phyloP scores from a whole-genome alignment of 2,888 invertebrate species.

The Cephus nigrinus region DNA sequence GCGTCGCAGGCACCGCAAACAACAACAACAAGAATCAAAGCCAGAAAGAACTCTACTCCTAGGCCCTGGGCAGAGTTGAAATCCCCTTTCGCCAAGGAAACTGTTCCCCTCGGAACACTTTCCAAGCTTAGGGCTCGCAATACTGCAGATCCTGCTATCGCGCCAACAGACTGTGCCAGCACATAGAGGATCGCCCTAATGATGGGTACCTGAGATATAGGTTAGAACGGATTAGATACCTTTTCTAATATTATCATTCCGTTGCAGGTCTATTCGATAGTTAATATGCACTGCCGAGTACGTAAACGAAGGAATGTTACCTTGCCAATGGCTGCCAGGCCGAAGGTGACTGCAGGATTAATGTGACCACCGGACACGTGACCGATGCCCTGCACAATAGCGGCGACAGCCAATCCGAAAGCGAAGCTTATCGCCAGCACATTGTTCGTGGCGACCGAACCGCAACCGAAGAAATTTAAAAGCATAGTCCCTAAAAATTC shows the following conservation, averaged over 20 bases:
- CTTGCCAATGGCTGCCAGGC: conserved; percentile 82
- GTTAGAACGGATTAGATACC: background rate
- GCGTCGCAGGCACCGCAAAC: conserved; percentile 91
- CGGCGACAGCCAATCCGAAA: conserved; percentile 88
- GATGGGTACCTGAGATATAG: conserved; percentile 69
- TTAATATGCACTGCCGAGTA: background rate
- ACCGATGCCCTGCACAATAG: conserved; percentile 84
- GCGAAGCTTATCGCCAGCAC: conserved; percentile 82
- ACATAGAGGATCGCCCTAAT: conserved; percentile 83
- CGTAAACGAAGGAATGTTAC: conserved; percentile 45
- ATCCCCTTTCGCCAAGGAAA: conserved; percentile 70
- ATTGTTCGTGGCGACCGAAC: conserved; percentile 72
- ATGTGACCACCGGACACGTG: conserved; percentile 92
- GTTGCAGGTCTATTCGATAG: background rate
- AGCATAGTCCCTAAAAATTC: conserved; percentile 90
- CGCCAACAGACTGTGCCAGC: conserved; percentile 84
- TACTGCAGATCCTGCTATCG: conserved; percentile 81
- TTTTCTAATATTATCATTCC: background rate
- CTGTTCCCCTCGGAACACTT: conserved; percentile 75
- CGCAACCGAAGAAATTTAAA: conserved; percentile 91
- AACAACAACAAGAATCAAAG: conserved; percentile 87
- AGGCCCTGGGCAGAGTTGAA: conserved; percentile 83
- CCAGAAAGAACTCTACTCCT: conserved; percentile 90
- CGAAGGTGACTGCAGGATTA: conserved; percentile 92
- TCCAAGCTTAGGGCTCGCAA: conserved; percentile 80